These are phyloP conservation scores for Pocillopora meandrina DNA, from an alignment of 92 coral and sea anemone genomes.

Conservation along the genomic window DNA sequence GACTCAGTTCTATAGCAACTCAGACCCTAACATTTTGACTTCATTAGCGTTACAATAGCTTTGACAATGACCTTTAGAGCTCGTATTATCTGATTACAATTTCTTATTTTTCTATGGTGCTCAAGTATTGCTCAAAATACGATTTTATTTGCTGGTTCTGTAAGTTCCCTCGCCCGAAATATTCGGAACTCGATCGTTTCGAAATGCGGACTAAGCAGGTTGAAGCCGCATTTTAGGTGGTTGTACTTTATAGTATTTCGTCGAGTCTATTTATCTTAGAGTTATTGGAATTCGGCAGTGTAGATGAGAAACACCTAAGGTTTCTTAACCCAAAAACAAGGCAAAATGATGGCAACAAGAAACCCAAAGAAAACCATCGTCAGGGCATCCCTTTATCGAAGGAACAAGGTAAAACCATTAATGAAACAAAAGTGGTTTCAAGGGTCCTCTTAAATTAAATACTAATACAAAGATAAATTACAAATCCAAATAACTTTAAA, in stretches of 20 bases:
- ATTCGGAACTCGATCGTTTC: neutral
- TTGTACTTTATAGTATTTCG: neutral
- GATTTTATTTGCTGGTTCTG: neutral
- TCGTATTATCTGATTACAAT: neutral
- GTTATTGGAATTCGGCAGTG: conserved; percentile 42
- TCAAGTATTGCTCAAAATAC: conserved; percentile 12
- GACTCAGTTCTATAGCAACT: conserved; percentile 69
- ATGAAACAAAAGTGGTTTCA: too few relatives aligned
- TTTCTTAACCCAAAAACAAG: neutral
- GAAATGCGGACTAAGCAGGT: conserved; percentile 7
- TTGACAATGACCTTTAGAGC: conserved; percentile 1
- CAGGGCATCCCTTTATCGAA: conserved; percentile 57
- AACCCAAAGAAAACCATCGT: conserved; percentile 73
- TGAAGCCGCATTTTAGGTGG: neutral
- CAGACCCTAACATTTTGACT: neutral
- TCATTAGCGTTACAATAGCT: conserved; percentile 24
- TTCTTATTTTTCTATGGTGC: conserved; percentile 15
- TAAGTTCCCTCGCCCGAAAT: neutral
- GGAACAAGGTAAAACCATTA: conserved; percentile 87
- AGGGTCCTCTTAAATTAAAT: too few relatives aligned
- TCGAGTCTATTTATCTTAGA: conserved; percentile 36
- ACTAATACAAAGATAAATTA: too few relatives aligned
- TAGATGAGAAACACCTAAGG: neutral
- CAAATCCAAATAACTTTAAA: too few relatives aligned
- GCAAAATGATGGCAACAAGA: conserved; percentile 91